Percentiles rank a stretch among this genome's conserved stretches.
phyloP scores from a whole-genome alignment of 2,888 invertebrate species.

The Yponomeuta evonymella region DNA sequence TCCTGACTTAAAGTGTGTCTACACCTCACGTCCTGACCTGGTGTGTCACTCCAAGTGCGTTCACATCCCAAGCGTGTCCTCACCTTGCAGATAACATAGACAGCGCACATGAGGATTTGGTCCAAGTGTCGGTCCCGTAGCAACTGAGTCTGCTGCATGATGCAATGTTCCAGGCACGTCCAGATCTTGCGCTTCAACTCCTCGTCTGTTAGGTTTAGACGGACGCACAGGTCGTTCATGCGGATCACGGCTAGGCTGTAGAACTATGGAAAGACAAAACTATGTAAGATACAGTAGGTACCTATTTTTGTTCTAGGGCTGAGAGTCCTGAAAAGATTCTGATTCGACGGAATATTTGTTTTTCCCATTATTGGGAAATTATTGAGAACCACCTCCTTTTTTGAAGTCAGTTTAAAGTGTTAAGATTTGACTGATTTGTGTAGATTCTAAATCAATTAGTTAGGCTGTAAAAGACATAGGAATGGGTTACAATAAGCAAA shows the following conservation, averaged over 20 bases:
- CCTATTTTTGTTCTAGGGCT: neutral
- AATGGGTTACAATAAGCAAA: no score
- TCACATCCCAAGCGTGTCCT: conserved; percentile 22
- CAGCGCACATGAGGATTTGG: conserved; percentile 98
- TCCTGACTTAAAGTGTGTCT: neutral
- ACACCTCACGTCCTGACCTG: neutral
- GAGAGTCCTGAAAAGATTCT: neutral
- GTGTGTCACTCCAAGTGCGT: neutral
- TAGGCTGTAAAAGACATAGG: no score
- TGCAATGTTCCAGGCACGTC: conserved; percentile 96
- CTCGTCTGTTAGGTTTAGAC: conserved; percentile 81
- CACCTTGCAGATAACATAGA: conserved; percentile 95
- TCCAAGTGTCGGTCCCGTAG: conserved; percentile 97
- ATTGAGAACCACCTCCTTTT: no score
- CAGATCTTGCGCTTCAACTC: conserved; percentile 92
- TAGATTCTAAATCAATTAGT: no score
- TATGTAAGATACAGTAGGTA: no score
- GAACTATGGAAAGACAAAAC: conserved; percentile 75
- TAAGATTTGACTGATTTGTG: no score
- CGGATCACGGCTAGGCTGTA: conserved; percentile 95
- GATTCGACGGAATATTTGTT: no score
- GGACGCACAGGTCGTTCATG: conserved; percentile 91
- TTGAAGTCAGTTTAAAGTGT: no score
- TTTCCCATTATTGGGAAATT: no score
- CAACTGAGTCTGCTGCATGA: conserved; percentile 88